phyloP scores from a whole-genome alignment of 2,888 invertebrate species.

The Xestoiulus laeticollis region DNA sequence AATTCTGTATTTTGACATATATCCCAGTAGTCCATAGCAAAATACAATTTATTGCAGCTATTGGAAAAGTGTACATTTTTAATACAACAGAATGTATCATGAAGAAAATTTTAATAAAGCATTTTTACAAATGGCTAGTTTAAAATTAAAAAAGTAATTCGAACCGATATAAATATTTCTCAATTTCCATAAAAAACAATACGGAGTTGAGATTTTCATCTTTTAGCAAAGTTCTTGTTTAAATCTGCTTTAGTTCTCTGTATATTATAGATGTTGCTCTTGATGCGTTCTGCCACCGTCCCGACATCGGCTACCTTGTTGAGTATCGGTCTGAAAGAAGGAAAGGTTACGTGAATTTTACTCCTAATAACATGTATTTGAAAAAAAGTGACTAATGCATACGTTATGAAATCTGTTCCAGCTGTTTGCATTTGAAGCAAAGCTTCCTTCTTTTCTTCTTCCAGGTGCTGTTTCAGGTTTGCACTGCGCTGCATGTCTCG shows the following conservation, averaged over 20 bases:
- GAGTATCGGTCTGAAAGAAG: slow-evolving; percentile 71
- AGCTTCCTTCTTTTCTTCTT: slow-evolving; percentile 64
- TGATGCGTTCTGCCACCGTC: slow-evolving; percentile 83
- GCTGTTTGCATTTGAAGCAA: slow-evolving; percentile 59
- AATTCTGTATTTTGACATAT: not conserved
- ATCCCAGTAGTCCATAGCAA: not conserved
- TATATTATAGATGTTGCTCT: slow-evolving; percentile 87
- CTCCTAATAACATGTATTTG: not conserved
- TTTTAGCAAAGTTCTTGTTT: slow-evolving; percentile 80
- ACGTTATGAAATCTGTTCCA: slow-evolving; percentile 62
- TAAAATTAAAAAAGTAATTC: not conserved
- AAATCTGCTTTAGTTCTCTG: slow-evolving; percentile 82
- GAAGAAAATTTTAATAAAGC: not conserved
- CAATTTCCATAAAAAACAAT: not conserved
- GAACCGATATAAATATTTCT: too few species aligned
- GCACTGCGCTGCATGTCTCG: slow-evolving; percentile 64
- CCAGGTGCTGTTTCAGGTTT: slow-evolving; percentile 64
- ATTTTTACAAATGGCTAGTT: not conserved
- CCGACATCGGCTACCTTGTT: slow-evolving; percentile 73
- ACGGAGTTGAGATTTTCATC: slow-evolving; percentile 4
- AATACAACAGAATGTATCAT: not conserved
- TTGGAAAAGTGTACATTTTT: not conserved
- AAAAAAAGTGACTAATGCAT: not conserved
- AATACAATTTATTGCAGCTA: not conserved
- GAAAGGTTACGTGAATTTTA: not conserved